Conservation (phyloP, 2,888 invertebrate species). For the Harpalus rufipes region DNA sequence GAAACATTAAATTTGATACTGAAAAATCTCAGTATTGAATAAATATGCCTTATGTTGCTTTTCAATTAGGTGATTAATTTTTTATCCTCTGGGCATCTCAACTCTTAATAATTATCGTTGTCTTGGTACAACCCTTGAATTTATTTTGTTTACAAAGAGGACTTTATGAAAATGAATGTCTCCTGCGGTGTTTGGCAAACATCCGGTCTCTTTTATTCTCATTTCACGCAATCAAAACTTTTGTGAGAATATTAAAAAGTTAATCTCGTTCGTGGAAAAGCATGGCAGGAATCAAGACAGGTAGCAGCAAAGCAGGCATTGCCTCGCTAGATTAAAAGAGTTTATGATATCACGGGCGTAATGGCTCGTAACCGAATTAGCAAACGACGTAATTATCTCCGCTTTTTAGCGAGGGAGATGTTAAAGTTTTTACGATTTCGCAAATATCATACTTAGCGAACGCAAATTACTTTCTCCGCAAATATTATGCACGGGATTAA, state of each 20-base stretch:
- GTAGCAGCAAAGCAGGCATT: background rate
- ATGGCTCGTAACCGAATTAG: constrained; percentile 49
- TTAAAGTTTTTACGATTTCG: constrained; percentile 48
- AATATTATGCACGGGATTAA: constrained; percentile 2
- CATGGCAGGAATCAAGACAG: constrained; percentile 1
- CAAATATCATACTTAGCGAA: constrained; percentile 32
- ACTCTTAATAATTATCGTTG: background rate
- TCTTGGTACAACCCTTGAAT: background rate
- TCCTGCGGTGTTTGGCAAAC: background rate
- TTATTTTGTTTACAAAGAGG: background rate
- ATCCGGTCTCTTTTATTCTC: constrained; percentile 15
- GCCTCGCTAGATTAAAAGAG: constrained; percentile 40
- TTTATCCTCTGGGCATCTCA: too few species aligned
- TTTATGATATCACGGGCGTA: constrained; percentile 27
- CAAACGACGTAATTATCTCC: constrained; percentile 48
- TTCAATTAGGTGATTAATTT: too few species aligned
- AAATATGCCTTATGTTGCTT: too few species aligned
- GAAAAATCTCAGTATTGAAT: too few species aligned
- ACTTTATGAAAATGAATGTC: background rate
- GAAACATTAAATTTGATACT: too few species aligned
- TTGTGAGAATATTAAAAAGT: constrained; percentile 49
- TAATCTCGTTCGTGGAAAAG: background rate
- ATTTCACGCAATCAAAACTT: constrained; percentile 49
- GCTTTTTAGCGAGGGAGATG: constrained; percentile 23
- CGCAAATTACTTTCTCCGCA: constrained; percentile 24